phyloP scores from a whole-genome alignment of 2,113 vertebrate genomes.

The Eidolon helvum region DNA sequence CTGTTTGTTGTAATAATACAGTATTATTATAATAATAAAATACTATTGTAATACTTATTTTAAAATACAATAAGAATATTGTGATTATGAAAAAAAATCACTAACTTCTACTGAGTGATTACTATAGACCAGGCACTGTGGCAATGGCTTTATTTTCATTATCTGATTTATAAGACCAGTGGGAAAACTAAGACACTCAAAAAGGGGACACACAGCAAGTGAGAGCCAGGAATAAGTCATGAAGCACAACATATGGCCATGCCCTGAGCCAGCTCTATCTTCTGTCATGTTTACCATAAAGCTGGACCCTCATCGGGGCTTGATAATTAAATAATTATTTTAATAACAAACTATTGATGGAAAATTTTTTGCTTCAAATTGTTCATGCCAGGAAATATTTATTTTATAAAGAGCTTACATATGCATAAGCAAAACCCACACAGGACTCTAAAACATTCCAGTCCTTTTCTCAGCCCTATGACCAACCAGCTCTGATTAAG shows the following conservation, averaged over 20 bases:
- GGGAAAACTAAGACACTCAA: neutral
- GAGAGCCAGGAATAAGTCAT: rapidly evolving
- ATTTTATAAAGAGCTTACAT: neutral
- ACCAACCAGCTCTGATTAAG: neutral
- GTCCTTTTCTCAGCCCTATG: neutral
- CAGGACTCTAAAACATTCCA: neutral
- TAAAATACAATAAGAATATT: neutral
- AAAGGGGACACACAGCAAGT: rapidly evolving
- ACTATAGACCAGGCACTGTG: neutral
- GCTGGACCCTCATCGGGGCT: neutral
- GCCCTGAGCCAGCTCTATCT: rapidly evolving
- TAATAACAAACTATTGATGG: neutral
- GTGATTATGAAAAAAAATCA: neutral
- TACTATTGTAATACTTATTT: neutral
- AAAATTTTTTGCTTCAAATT: neutral
- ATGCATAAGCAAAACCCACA: neutral
- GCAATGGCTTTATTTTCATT: neutral
- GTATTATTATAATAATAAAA: neutral
- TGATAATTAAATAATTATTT: neutral
- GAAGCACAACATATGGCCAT: rapidly evolving
- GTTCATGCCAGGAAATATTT: neutral
- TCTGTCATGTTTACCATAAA: neutral
- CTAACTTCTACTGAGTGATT: neutral
- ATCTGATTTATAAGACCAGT: neutral
- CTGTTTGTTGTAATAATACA: neutral